Base-by-base conservation (phyloP, 37 sponge, comb jelly and placozoan genomes). In the Oopsacas minuta region DNA sequence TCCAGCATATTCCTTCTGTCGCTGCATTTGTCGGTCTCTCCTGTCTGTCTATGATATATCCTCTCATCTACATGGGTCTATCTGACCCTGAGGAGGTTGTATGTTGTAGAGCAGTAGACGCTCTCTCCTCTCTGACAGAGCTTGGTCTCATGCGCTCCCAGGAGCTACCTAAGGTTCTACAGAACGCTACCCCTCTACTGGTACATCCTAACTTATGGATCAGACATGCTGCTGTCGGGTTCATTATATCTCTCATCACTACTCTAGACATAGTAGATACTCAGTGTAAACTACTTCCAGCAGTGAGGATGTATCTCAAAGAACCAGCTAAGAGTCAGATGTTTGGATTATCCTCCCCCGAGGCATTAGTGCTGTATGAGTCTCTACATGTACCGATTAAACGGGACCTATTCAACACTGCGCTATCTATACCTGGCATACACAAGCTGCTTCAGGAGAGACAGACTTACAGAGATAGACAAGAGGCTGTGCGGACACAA, bases 181-280 rank as follows among this genome's bases (percentile, higher is more conserved):
- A 85, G 1, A 82, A 86, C 12, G 83, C 89, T 0, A 69, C 86
- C 39, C 97, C 97, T 25, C 90, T 93, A 52, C 90, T 97, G 23
- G 51, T 90, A 36, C 93, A 97, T 52, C 97, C 97, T 7, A 92
- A 97, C 83, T 82, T 92, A 20, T 97, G 97, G 97, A 86, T 92
- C 32, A 61, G 93, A 17, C 92, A 97, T 86, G 89, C 88, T 5
- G 87, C 92, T 15, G 90, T 94, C 0, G 95, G 97, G 8, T 94
- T 94, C 53, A 83, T 97, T 22, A 52, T 82, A 0, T 83, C 88
- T 1, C 86, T 82, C 0, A 87, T 87, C 52, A 15, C 52, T 1
- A 87, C 90, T 36, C 83, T 94, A 38, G 91, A 90, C 52, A 49
- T 84, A 0, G 86, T 94, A 36, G 97, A 97, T 84, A 81, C 83